Base-by-base conservation (phyloP, 2,888 invertebrate genomes). In the Serrognathus titanus region DNA sequence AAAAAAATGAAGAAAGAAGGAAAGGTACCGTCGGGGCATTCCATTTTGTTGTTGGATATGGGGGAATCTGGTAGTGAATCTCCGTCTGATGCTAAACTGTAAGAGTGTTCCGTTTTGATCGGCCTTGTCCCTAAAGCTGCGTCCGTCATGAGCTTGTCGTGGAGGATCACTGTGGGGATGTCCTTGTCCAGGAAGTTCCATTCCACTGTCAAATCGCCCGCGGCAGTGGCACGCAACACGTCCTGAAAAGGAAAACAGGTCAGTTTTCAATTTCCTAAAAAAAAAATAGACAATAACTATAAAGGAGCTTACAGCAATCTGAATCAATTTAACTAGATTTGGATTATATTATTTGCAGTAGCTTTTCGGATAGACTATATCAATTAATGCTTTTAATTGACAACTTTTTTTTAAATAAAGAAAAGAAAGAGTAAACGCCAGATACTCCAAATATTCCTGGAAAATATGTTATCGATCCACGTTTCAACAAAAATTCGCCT, bases 51-150 rank as follows among this genome's bases (percentile, higher is more conserved):
- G 50, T 51, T 63, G 10, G 75, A 73, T 50, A 75, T 72, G 59
- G 88, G 89, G 55, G 89, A 89, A 62, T 86, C 82, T 46, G 88
- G 87, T 68, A 85, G 76, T 43, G 88, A 87, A 67, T 88, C 88
- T 43, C 83, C 86, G 74, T 88, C 88, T 64, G 87, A 88, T 66
- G 85, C 84, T 52, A 88, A 79, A 75, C 93, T 94, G 83, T 95
- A 95, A 63, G 94, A 94, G 82, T 95, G 95, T 79, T 95, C 94
- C 61, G 90, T 88, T 80, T 94, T 94, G 75, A 95, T 94, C 64
- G 93, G 93, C 51, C 89, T 87, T 35, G 80, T 80, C 63, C 90
- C 90, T 51, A 93, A 82, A 16, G 90, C 88, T 3, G 94, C 94
- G 70, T 92, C 93, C 9, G 92, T 91, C 88, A 93, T 92, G 68